These are phyloP conservation scores for Melipona quadrifasciata DNA, from an alignment of 1,140 invertebrate species.

Conservation along the genomic window DNA sequence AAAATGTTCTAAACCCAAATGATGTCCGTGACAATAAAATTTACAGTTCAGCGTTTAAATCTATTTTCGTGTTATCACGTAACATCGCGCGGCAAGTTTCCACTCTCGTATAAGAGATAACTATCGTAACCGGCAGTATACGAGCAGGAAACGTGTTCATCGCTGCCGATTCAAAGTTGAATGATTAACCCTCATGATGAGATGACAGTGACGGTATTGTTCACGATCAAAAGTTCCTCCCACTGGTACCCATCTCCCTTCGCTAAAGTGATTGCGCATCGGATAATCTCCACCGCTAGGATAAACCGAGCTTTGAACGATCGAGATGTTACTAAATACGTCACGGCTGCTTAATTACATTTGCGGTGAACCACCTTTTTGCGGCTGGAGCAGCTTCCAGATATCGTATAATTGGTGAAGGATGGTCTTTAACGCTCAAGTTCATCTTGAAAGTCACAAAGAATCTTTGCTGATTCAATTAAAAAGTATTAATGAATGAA, in stretches of 20 bases:
- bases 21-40: accelerated
- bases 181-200: constrained; percentile 73
- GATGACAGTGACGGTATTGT: constrained; percentile 74
- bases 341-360: constrained; percentile 63
- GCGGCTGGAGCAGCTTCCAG: background rate
- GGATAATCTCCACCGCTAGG: constrained; percentile 74
- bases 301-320: constrained; percentile 62
- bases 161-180: constrained; percentile 66
- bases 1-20: background rate
- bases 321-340: constrained; percentile 53
- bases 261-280: constrained; percentile 72
- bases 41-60: background rate
- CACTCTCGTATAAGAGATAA: no score
- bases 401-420: background rate
- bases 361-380: constrained; percentile 34
- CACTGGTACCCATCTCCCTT: constrained; percentile 38
- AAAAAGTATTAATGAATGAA: no score
- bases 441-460: no score
- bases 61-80: no score
- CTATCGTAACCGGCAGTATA: background rate
- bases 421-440: no score
- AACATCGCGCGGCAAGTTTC: no score
- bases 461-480: no score
- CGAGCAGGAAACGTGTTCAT: background rate
- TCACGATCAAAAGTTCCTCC: constrained; percentile 47